Conservation (phyloP, 2,797 vertebrate species). For the Neopelma chrysocephalum region DNA sequence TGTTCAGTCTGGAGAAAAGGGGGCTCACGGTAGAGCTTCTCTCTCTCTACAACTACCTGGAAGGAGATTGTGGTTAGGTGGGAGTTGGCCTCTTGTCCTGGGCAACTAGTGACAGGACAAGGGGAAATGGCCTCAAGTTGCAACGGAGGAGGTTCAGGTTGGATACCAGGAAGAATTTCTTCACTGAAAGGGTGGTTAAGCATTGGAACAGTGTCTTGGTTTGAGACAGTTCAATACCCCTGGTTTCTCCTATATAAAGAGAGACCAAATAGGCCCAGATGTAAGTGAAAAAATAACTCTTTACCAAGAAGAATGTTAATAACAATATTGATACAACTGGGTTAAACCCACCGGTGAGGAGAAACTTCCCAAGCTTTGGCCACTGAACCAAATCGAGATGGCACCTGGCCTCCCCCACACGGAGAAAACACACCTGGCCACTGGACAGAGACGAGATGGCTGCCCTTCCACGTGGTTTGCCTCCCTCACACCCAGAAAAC, state of each 20-base stretch:
- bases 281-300: not conserved
- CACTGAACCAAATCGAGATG: not conserved
- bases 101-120: not conserved
- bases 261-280: not conserved
- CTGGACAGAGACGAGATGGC: not conserved
- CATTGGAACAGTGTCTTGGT: not conserved
- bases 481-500: not conserved
- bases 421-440: not conserved
- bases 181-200: not conserved
- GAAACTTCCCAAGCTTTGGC: not conserved
- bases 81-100: not conserved
- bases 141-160: not conserved
- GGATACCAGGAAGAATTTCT: not conserved
- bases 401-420: no score
- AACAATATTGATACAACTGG: not conserved
- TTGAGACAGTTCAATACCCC: not conserved
- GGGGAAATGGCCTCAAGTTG: not conserved
- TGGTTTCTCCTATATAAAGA: not conserved
- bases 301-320: not conserved
- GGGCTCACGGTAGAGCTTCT: not conserved
- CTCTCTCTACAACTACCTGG: not conserved
- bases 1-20: not conserved
- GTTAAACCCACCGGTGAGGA: not conserved
- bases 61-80: not conserved
- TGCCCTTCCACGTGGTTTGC: fast-evolving